phyloP scores from a whole-genome alignment of 2,113 vertebrate species.

The Platysternon megacephalum region DNA sequence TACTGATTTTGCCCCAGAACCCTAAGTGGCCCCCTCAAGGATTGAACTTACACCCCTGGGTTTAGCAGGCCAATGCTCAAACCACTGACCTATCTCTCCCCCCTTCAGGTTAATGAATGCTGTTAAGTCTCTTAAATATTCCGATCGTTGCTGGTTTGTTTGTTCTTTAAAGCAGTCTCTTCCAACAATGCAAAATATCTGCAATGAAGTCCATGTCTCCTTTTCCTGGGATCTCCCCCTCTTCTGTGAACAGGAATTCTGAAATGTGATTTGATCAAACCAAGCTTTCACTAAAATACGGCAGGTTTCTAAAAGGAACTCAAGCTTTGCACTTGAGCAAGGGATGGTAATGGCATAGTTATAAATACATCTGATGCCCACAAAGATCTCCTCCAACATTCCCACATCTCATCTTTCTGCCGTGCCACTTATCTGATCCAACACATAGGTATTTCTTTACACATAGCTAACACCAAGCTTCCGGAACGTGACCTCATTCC shows the following conservation, averaged over 20 bases:
- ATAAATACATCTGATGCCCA: not conserved
- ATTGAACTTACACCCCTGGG: no score
- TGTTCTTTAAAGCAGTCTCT: not conserved
- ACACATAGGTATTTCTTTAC: not conserved
- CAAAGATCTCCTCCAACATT: not conserved
- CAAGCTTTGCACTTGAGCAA: not conserved
- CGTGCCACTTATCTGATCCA: not conserved
- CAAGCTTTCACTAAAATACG: not conserved
- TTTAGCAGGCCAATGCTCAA: no score
- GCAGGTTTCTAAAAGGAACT: not conserved
- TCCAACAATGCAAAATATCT: not conserved
- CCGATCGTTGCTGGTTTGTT: not conserved
- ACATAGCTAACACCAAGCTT: not conserved
- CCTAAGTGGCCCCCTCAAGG: no score
- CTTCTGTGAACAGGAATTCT: not conserved
- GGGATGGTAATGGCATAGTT: not conserved
- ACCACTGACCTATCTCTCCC: no score
- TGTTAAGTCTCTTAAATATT: not conserved
- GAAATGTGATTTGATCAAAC: fast-evolving
- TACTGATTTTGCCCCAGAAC: no score
- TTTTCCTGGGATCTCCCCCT: fast-evolving
- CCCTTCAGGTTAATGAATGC: not conserved
- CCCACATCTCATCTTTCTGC: not conserved
- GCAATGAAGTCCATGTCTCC: not conserved
- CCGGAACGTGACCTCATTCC: not conserved